These are phyloP conservation scores for Ondatra zibethicus DNA, from an alignment of 2,113 vertebrate genomes.

Conservation along the genomic window DNA sequence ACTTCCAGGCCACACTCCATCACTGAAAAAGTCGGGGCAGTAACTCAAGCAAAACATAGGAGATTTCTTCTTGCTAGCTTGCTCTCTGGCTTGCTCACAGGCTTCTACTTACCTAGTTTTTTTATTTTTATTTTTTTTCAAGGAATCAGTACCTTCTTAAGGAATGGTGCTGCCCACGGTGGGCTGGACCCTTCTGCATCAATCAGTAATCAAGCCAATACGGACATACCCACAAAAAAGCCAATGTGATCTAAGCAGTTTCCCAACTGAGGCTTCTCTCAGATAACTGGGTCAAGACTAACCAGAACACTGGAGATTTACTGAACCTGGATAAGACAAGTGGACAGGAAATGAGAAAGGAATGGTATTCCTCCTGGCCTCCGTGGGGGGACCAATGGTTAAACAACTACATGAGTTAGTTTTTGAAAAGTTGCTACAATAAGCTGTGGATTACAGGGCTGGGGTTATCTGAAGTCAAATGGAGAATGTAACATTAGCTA, in stretches of 20 bases:
- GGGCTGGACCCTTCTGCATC: neutral
- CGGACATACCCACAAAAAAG: neutral
- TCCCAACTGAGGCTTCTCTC: neutral
- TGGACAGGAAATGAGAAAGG: neutral
- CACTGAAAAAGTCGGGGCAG: neutral
- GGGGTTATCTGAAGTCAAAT: neutral
- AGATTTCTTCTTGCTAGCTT: neutral
- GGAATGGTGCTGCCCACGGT: no score
- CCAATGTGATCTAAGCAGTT: neutral
- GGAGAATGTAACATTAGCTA: neutral
- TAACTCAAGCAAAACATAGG: neutral
- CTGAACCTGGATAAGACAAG: neutral
- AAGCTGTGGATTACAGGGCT: neutral
- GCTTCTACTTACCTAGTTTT: neutral
- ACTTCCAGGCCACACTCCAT: neutral
- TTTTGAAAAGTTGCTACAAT: neutral
- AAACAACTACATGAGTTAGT: neutral
- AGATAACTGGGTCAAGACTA: neutral
- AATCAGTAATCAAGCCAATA: neutral
- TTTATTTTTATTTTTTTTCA: no score
- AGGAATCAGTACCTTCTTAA: neutral
- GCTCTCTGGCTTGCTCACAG: neutral
- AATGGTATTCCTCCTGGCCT: neutral
- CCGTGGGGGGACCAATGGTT: neutral
- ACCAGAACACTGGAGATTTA: neutral